Evolutionary conservation across 2,888 invertebrate genomes (phyloP), one percentile per base, ranked within the genome.

Genomic region (Yponomeuta malinellus): DNA sequence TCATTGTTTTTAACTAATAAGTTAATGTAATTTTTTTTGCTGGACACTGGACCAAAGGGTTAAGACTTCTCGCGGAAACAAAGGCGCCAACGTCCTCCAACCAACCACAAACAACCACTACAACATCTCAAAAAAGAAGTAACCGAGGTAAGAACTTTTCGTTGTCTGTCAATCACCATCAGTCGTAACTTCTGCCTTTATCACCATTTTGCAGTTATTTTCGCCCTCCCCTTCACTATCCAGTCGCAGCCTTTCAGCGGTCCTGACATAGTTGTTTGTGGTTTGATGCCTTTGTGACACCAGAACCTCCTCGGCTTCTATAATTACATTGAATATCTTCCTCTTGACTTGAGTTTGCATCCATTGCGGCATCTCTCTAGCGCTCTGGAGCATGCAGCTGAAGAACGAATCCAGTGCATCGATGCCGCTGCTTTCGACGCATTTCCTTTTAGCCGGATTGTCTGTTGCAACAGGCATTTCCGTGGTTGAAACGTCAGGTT

Each of bases 261-360:
- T 10, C 12, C 8, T 43, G 43, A 43, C 43, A 43, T 5, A 43
- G 5, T 43, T 5, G 5, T 43, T 43, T 43, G 43, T 43, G 5
- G 43, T 43, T 43, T 48, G 15, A 6, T 64, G 48, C 33, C 65
- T 71, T 31, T 71, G 65, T 33, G 23, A 63, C 10, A 66, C 33
- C 29, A 90, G 75, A 65, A 78, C 78, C 76, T 91, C 90, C 73
- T 91, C 90, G 0, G 90, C 88, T 37, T 90, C 88, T 71, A 90
- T 90, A 29, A 91, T 86, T 4, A 90, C 85, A 0, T 86, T 87
- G 73, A 91, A 91, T 77, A 90, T 89, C 77, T 87, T 91, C 75
- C 90, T 91, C 74, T 91, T 91, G 0, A 91, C 89, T 79, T 89
- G 89, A 2, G 90, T 91, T 78, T 90, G 90, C 88, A 91, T 89